Percentiles rank a stretch among this genome's conserved stretches.
Evolutionary conservation across 2,797 vertebrate genomes (phyloP).

Genomic region (Pelobates cultripes): DNA sequence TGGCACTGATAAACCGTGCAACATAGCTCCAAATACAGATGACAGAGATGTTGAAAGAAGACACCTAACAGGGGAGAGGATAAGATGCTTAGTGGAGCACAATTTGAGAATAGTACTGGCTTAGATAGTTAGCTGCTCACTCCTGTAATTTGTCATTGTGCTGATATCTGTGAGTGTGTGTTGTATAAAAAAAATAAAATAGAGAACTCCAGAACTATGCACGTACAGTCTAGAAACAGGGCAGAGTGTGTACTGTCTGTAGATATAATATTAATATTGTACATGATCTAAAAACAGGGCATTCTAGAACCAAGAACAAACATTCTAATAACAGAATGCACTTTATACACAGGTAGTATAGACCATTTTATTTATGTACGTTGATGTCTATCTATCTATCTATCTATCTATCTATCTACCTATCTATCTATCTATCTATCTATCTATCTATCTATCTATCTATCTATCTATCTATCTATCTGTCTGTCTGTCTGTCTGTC

Average conservation of each 20-base stretch:
- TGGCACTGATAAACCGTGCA: slow-evolving; percentile 71
- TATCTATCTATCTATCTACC: slow-evolving; percentile 15
- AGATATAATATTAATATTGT: too few species aligned
- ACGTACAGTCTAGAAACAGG: too few species aligned
- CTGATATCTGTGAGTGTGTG: too few species aligned
- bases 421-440: not conserved
- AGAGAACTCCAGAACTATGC: too few species aligned
- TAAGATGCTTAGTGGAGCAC: slow-evolving; percentile 61
- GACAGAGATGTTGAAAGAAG: slow-evolving; percentile 70
- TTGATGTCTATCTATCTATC: not conserved
- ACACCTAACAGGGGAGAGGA: slow-evolving; percentile 65
- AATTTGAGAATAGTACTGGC: slow-evolving; percentile 54
- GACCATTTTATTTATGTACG: not conserved
- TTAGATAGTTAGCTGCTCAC: slow-evolving; percentile 35
- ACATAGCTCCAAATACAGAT: slow-evolving; percentile 73
- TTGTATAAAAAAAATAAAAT: too few species aligned
- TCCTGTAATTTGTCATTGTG: slow-evolving; percentile 14
- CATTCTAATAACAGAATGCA: too few species aligned
- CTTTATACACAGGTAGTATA: too few species aligned
- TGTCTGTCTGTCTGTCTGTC: not conserved
- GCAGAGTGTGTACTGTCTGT: too few species aligned
- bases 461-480: not conserved
- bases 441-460: too few species aligned
- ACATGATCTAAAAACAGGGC: too few species aligned
- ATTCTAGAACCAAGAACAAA: too few species aligned